Conservation (phyloP, 1,140 invertebrate genomes). For the Adelges cooleyi region DNA sequence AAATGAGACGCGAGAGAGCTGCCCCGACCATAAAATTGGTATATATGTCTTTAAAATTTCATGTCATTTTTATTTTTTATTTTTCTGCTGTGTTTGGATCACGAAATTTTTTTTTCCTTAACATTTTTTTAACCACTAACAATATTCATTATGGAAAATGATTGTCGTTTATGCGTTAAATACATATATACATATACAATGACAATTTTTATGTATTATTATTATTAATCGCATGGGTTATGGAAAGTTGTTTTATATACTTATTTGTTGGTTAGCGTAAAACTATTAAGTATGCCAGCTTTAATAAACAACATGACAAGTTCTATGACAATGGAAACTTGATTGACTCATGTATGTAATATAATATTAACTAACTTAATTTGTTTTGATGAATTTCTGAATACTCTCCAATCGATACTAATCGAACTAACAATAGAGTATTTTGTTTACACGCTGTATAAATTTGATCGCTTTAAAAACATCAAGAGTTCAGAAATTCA, state of each 20-base stretch:
- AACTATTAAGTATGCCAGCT: too few relatives aligned
- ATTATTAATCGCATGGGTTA: slow-evolving; percentile 23
- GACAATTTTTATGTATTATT: slow-evolving; percentile 19
- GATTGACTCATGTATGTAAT: neutral
- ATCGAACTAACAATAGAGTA: neutral
- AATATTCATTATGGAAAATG: neutral
- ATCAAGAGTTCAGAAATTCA: slow-evolving; percentile 7
- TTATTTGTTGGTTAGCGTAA: neutral
- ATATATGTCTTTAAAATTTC: slow-evolving; percentile 25
- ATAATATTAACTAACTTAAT: neutral
- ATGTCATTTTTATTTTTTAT: slow-evolving; percentile 13
- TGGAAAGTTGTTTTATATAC: neutral
- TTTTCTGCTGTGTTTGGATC: slow-evolving; percentile 19
- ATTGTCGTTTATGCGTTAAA: slow-evolving; percentile 20
- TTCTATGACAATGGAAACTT: too few relatives aligned
- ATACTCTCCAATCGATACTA: too few relatives aligned
- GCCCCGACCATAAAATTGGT: slow-evolving; percentile 26
- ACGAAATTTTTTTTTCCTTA: slow-evolving; percentile 4
- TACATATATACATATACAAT: neutral
- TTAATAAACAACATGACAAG: too few relatives aligned
- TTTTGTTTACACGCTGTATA: too few relatives aligned
- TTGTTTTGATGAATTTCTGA: neutral
- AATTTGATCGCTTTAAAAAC: too few relatives aligned
- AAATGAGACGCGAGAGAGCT: slow-evolving; percentile 28
- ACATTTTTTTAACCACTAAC: slow-evolving; percentile 6